A percentile compares a stretch with the other conserved stretches of the same genome.
These are phyloP conservation scores for Actinemys pallida DNA, from an alignment of 2,113 vertebrate species.

Conservation along the genomic window DNA sequence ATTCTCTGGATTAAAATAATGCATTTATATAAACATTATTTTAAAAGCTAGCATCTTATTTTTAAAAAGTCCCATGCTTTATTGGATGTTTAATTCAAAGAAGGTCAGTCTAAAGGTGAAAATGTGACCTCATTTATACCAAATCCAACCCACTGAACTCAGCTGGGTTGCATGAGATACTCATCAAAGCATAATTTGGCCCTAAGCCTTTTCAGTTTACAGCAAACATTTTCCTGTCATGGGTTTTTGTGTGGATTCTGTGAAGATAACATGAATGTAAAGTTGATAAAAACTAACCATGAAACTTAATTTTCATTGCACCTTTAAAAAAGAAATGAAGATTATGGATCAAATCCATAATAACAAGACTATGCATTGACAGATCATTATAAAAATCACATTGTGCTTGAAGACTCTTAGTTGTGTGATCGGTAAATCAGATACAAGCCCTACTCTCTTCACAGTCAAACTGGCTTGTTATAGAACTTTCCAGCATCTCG, in stretches of 20 bases:
- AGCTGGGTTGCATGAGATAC: not conserved
- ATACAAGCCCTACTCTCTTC: not conserved
- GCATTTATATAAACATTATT: not conserved
- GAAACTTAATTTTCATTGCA: not conserved
- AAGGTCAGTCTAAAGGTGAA: not conserved
- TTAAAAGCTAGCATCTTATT: not conserved
- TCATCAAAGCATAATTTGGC: not conserved
- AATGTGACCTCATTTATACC: not conserved
- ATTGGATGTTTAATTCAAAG: not conserved
- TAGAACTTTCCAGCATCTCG: not conserved
- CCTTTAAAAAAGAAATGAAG: not conserved
- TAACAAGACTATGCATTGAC: not conserved
- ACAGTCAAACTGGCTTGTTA: not conserved
- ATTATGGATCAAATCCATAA: not conserved
- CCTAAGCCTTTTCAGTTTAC: not conserved
- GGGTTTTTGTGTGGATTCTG: not conserved
- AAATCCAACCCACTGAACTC: not conserved
- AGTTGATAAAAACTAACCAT: not conserved
- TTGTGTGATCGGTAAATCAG: not conserved
- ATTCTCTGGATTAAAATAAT: not conserved
- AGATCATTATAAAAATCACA: not conserved
- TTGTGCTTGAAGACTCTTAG: not conserved
- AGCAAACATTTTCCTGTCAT: not conserved
- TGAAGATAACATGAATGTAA: rapidly evolving
- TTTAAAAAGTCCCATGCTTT: not conserved